Evolutionary conservation across 2,888 invertebrate species (phyloP), one percentile per base, ranked within the genome.

Genomic region (Parnassius smintheus): DNA sequence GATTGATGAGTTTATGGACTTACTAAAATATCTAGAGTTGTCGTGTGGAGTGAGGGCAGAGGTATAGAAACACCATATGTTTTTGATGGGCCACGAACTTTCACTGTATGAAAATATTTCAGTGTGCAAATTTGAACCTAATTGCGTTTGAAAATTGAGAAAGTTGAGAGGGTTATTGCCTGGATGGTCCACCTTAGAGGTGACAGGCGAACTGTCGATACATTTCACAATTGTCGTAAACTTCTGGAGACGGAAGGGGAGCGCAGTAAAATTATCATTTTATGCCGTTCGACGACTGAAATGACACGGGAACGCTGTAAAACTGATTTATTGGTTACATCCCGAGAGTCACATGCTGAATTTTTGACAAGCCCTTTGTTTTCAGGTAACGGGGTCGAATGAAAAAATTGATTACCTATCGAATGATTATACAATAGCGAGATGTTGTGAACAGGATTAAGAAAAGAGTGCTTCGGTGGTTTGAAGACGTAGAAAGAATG

Each of bases 151-250:
- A 59, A 67, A 74, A 73, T 66, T 72, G 71, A 63, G 70, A 70
- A 67, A 74, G 70, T 72, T 67, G 64, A 72, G 66, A 71, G 65
- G 66, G 66, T 66, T 65, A 66, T 63, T 48, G 61, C 64, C 65
- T 70, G 67, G 61, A 59, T 66, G 74, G 80, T 80, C 77, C 77
- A 81, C 81, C 83, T 83, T 75, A 75, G 77, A 91, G 91, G 88
- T 91, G 91, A 88, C 87, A 86, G 81, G 81, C 82, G 79, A 88
- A 87, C 87, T 91, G 91, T 91, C 91, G 91, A 91, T 91, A 91
- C 91, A 91, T 91, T 91, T 91, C 90, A 90, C 91, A 91, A 89
- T 91, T 90, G 91, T 91, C 91, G 90, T 91, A 91, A 91, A 91
- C 81, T 84, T 80, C 74, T 80, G 83, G 72, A 89, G 89, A 87